Conservation (phyloP, 2,113 vertebrate genomes). For the Heterotilapia buettikoferi region DNA sequence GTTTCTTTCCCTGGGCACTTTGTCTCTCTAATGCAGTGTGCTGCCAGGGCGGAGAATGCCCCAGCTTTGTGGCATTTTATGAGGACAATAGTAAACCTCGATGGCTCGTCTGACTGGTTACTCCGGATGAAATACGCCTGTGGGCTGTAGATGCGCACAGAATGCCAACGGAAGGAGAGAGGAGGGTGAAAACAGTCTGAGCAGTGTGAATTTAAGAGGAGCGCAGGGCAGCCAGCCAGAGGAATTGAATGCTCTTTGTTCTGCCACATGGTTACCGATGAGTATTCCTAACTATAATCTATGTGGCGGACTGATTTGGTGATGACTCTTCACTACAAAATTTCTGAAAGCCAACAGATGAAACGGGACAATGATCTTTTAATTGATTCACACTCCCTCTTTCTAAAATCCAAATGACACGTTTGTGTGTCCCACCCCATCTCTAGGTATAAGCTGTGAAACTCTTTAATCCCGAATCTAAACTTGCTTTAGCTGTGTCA, state of each 20-base stretch:
- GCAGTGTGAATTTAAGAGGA: slow-evolving; percentile 1
- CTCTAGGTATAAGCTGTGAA: not conserved
- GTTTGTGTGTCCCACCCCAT: not conserved
- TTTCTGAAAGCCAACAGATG: not conserved
- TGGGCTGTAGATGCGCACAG: not conserved
- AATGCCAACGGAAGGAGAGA: not conserved
- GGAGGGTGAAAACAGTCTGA: slow-evolving; percentile 8
- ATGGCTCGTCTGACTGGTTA: slow-evolving; percentile 27
- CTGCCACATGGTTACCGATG: not conserved
- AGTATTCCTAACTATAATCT: not conserved
- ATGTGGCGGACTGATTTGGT: not conserved
- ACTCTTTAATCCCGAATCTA: not conserved
- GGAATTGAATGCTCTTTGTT: not conserved
- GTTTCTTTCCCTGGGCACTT: not conserved
- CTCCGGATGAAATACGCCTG: slow-evolving; percentile 36
- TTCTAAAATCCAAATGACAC: not conserved
- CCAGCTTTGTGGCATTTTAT: slow-evolving; percentile 26
- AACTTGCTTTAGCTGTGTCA: not conserved
- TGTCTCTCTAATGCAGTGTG: slow-evolving; percentile 1
- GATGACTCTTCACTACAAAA: not conserved
- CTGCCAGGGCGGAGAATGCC: slow-evolving; percentile 7
- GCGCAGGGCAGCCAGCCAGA: not conserved
- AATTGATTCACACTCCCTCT: not conserved
- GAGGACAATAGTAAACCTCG: slow-evolving; percentile 30
- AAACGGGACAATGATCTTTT: not conserved